Base-by-base conservation (phyloP, 2,113 vertebrate species). In the Pseudopipra pipra region DNA sequence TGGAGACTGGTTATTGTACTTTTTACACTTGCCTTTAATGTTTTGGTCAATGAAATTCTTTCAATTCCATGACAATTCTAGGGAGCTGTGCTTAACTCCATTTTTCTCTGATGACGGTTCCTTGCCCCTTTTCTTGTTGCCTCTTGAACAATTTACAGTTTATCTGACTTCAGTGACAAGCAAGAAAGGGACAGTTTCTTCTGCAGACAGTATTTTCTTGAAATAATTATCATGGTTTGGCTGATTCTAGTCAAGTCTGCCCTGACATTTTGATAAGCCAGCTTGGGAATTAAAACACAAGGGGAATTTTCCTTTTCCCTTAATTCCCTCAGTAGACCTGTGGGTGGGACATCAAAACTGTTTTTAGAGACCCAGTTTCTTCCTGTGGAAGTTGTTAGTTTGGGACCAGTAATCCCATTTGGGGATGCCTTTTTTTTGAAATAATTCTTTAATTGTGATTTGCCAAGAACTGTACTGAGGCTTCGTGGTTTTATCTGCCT, bases 361-460 rank as follows among this genome's bases (percentile, higher is more conserved):
- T 47, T 79, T 72, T 30, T 51, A 83, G 90, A 94, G 68, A 58
- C 52, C 51, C 62, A 61, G 30, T 41, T 79, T 87, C 67, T 61
- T 27, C 12, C 30, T 73, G 44, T 30, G 80, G 65, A 71, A 89
- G 49, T 61, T 52, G 72, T 80, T 56, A 39, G 30, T 39, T 83
- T 83, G 82, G 43, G 65, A 86, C 56, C 44, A 74, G 35, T 89
- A 95, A 89, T 91, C 43, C 46, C 73, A 52, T 87, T 83, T 75
- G 63, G 76, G 51, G 43, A 9, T 55, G 67, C 75, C 68, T 96
- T 85, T 93, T 79, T 81, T 95, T 86, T 58, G 58, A 95, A 96
- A 87, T 90, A 85, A 79, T 82, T 96, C 83, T 90, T 88, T 90
- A 89, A 89, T 81, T 94, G 88, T 72, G 90, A 93, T 79, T 88